These are phyloP conservation scores for Deroptyus accipitrinus DNA, from an alignment of 2,113 vertebrate species.

Conservation along the genomic window DNA sequence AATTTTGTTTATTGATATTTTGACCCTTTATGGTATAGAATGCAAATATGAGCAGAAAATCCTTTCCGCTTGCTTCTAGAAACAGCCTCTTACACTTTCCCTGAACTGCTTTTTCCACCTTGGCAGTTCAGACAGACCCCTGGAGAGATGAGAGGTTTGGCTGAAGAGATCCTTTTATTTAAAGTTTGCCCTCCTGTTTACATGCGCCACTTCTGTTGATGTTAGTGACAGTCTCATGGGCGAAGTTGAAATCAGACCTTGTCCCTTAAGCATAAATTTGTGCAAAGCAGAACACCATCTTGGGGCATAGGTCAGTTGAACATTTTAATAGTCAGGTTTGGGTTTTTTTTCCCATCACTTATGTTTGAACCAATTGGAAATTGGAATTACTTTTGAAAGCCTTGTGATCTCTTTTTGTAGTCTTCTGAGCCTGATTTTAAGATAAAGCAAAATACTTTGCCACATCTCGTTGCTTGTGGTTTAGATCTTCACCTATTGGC, in stretches of 20 bases:
- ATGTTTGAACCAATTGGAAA: not conserved
- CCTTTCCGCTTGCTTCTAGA: not conserved
- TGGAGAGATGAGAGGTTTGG: not conserved
- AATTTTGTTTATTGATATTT: not conserved
- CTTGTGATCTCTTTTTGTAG: not conserved
- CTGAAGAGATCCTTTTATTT: not conserved
- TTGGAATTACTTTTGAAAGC: not conserved
- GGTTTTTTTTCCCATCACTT: not conserved
- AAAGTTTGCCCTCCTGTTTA: not conserved
- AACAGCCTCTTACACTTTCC: not conserved
- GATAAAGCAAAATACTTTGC: not conserved
- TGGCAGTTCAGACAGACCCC: not conserved
- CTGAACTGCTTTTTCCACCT: not conserved
- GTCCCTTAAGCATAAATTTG: not conserved
- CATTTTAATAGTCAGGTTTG: not conserved
- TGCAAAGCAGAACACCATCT: not conserved
- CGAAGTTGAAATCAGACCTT: not conserved
- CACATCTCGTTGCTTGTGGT: not conserved
- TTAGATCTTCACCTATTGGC: not conserved
- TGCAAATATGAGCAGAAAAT: not conserved
- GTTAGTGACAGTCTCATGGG: not conserved
- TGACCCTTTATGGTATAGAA: not conserved
- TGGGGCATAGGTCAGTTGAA: fast-evolving
- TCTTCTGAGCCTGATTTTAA: not conserved
- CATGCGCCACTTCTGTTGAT: not conserved